Evolutionary conservation across 2,888 invertebrate genomes (phyloP), one percentile per base, ranked within the genome.

Genomic region (Eupithecia subfuscata): DNA sequence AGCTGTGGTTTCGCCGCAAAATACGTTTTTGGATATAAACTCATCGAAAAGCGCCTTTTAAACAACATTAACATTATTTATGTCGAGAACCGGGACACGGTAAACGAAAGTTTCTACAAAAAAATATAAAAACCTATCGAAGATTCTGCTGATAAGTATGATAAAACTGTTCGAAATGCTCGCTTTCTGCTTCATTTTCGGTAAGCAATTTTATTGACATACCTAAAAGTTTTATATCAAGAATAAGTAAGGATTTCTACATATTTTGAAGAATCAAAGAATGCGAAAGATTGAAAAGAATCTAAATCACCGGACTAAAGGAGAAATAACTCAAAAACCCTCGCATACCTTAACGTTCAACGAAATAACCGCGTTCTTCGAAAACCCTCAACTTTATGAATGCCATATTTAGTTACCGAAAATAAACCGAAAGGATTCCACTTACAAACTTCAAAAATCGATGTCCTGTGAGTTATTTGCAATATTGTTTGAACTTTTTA

Each of bases 31-130:
- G 87, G 89, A 87, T 86, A 92, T 91, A 90, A 92, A 91, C 93
- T 91, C 91, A 90, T 91, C 88, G 90, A 92, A 92, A 77, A 92
- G 90, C 90, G 88, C 90, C 91, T 90, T 92, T 92, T 92, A 91
- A 89, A 86, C 85, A 78, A 84, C 88, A 92, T 93, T 92, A 91
- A 91, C 91, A 92, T 93, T 93, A 92, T 92, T 93, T 93, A 92
- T 90, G 90, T 87, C 34, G 73, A 22, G 63, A 80, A 78, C 74
- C 79, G 79, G 81, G 80, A 12, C 63, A 71, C 65, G 67, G 71
- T 75, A 40, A 73, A 43, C 71, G 79, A 81, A 79, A 77, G 76
- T 77, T 67, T 64, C 56, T 56, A 37, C 65, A 43, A 70, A 67
- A 40, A 72, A 76, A 45, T 67, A n/a, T 69, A 63, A 40, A 70